These are phyloP conservation scores for Drosophila falleni DNA, from an alignment of 2,888 invertebrate species.

Conservation along the genomic window DNA sequence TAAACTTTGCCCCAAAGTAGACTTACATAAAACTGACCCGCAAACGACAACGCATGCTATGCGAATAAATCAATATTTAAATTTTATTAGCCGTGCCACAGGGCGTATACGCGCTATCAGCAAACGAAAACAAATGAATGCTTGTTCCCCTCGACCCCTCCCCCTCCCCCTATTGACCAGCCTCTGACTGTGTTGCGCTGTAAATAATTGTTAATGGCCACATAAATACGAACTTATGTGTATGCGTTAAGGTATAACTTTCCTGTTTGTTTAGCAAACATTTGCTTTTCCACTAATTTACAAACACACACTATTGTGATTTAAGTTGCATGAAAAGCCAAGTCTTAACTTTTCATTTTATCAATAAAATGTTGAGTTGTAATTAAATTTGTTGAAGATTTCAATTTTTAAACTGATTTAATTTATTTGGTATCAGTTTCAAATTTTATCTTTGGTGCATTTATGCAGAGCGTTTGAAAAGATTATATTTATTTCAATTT, in stretches of 20 bases:
- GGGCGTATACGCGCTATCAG: slow-evolving; percentile 61
- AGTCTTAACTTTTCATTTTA: background rate
- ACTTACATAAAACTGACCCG: slow-evolving; percentile 35
- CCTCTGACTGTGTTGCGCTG: slow-evolving; percentile 18
- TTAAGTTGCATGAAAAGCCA: slow-evolving; percentile 3
- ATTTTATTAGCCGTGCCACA: slow-evolving; percentile 52
- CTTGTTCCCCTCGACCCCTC: background rate
- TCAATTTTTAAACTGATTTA: slow-evolving; percentile 1
- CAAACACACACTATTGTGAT: slow-evolving; percentile 27
- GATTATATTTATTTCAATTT: too few relatives aligned
- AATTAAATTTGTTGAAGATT: background rate
- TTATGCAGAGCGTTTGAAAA: too few relatives aligned
- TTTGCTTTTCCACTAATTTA: slow-evolving; percentile 62
- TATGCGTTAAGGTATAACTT: slow-evolving; percentile 29
- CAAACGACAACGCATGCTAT: slow-evolving; percentile 14
- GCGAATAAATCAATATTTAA: slow-evolving; percentile 64
- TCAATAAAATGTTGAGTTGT: slow-evolving; percentile 1
- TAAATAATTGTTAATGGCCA: slow-evolving; percentile 70
- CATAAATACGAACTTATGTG: slow-evolving; percentile 52
- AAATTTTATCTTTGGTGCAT: too few relatives aligned
- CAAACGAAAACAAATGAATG: slow-evolving; percentile 34
- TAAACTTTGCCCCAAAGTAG: slow-evolving; percentile 49
- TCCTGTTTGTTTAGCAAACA: slow-evolving; percentile 53
- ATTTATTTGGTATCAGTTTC: background rate
- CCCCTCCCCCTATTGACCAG: background rate